A percentile compares a stretch with the other conserved stretches of the same genome.
These are phyloP conservation scores for Pollenia griseotomentosa DNA, from an alignment of 2,888 invertebrate species.

Conservation along the genomic window DNA sequence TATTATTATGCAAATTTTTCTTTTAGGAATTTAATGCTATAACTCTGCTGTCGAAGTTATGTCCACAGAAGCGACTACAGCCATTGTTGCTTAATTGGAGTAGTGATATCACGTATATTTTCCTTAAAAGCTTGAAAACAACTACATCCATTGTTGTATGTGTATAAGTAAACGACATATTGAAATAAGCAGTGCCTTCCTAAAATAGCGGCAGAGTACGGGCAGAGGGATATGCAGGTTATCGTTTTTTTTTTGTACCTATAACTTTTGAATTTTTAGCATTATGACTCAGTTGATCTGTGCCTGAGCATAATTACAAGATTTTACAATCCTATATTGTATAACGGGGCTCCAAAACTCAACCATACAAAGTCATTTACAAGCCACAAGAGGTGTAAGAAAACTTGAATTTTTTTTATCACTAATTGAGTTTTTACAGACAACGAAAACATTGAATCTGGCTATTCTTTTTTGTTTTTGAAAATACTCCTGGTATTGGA, in stretches of 20 bases:
- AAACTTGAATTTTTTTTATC: slow-evolving; percentile 35
- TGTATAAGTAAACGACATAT: neutral
- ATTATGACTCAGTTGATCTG: slow-evolving; percentile 72
- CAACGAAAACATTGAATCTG: neutral
- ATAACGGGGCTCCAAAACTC: neutral
- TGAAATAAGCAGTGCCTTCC: neutral
- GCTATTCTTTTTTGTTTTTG: too few relatives aligned
- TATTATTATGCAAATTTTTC: slow-evolving; percentile 31
- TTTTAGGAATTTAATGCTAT: slow-evolving; percentile 29
- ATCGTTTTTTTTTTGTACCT: neutral
- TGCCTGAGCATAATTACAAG: slow-evolving; percentile 65
- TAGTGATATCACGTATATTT: neutral
- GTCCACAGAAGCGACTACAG: slow-evolving; percentile 37
- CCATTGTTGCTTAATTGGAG: slow-evolving; percentile 45
- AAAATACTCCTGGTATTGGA: too few relatives aligned
- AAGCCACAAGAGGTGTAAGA: slow-evolving; percentile 38
- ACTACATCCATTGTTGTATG: slow-evolving; percentile 43
- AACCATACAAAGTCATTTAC: neutral
- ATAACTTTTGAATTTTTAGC: slow-evolving; percentile 57
- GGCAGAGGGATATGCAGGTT: neutral
- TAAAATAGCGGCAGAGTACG: neutral
- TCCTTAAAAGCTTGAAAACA: neutral
- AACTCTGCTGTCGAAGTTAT: neutral
- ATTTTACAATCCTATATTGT: neutral
- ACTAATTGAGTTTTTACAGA: slow-evolving; percentile 62